Percentiles rank a stretch among this genome's conserved stretches.
phyloP scores from a whole-genome alignment of 2,113 vertebrate species.

The Petrocephalus zakoni region DNA sequence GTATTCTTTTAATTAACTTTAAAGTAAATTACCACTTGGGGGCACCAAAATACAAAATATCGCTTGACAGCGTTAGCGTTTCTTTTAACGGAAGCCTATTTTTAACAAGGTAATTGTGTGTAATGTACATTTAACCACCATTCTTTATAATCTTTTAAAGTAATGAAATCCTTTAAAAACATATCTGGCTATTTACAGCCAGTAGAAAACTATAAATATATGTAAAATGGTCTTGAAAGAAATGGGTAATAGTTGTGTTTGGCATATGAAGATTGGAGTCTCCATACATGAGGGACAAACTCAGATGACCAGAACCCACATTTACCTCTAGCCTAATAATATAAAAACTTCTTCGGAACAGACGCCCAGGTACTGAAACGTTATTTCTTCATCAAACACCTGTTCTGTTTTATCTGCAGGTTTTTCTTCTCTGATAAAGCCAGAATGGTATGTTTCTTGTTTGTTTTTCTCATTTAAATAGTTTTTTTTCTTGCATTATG shows the following conservation, averaged over 20 bases:
- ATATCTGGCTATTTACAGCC: background rate
- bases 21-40: background rate
- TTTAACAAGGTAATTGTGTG: background rate
- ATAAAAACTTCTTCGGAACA: too few species aligned
- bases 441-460: background rate
- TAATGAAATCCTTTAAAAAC: background rate
- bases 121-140: background rate
- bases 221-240: background rate
- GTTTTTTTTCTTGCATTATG: background rate
- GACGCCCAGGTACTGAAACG: too few species aligned
- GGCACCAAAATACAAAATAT: background rate
- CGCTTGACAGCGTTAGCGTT: background rate
- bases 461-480: background rate
- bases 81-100: background rate
- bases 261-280: too few species aligned
- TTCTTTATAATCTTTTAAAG: background rate
- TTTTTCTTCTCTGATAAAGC: background rate
- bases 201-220: background rate
- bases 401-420: too few species aligned
- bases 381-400: too few species aligned
- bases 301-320: background rate
- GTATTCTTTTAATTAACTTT: background rate
- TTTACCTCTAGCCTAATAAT: background rate
- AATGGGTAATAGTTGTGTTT: background rate
- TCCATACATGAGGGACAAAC: background rate